Percentiles rank a stretch among this genome's conserved stretches.
Conservation (phyloP, 2,113 vertebrate species). For the Acinonyx jubatus region DNA sequence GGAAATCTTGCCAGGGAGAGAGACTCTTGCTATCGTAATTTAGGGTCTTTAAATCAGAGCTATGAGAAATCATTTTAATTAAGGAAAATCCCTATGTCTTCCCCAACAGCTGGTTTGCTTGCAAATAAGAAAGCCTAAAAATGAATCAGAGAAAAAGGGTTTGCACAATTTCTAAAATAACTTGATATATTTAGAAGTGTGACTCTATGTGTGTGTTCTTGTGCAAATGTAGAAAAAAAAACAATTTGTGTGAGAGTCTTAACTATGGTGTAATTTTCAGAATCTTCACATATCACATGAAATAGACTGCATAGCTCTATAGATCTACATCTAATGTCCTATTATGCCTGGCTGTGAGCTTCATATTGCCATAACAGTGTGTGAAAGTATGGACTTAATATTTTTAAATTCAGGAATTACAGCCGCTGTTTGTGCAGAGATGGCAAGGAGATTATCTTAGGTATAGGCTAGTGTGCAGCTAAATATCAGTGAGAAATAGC, state of each 20-base stretch:
- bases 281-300: conserved; percentile 32
- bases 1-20: conserved; percentile 62
- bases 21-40: conserved; percentile 55
- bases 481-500: background rate
- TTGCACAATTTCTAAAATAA: conserved; percentile 84
- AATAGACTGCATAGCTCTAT: background rate
- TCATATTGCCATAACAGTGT: background rate
- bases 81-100: conserved; percentile 76
- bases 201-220: conserved; percentile 31
- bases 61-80: conserved; percentile 63
- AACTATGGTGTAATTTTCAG: conserved; percentile 55
- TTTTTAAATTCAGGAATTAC: conserved; percentile 50
- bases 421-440: background rate
- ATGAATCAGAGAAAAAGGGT: conserved; percentile 76
- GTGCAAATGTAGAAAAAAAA: conserved; percentile 59
- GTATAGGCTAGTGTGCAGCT: background rate
- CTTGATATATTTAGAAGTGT: conserved; percentile 80
- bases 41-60: conserved; percentile 55
- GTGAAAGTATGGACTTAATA: conserved; percentile 38
- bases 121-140: conserved; percentile 70
- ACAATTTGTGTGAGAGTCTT: conserved; percentile 51
- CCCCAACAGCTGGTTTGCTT: conserved; percentile 74
- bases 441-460: conserved; percentile 23
- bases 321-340: background rate
- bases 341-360: background rate